These are phyloP conservation scores for Urosaurus nigricauda DNA, from an alignment of 2,797 vertebrate genomes.

Conservation along the genomic window DNA sequence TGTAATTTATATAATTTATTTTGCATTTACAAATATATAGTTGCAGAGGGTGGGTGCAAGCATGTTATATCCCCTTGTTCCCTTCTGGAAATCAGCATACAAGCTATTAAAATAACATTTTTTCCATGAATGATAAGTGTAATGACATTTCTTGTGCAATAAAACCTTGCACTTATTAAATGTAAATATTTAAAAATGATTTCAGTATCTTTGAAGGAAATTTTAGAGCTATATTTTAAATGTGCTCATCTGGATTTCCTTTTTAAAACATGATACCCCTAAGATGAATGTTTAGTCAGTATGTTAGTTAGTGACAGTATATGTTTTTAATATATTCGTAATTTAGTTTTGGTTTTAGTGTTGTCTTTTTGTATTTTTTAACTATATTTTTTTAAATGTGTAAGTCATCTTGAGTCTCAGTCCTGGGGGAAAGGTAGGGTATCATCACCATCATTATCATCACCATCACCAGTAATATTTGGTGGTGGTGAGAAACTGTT, in stretches of 20 bases:
- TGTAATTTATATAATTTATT: constrained; percentile 70
- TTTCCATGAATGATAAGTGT: constrained; percentile 81
- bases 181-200: constrained; percentile 85
- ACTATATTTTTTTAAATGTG: no score
- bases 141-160: constrained; percentile 80
- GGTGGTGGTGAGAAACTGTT: constrained; percentile 46
- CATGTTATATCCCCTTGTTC: constrained; percentile 77
- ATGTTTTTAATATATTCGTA: no score
- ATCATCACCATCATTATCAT: no score
- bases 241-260: constrained; percentile 80
- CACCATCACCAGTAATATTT: no score
- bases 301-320: constrained; percentile 67
- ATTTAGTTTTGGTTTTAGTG: no score
- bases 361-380: no score
- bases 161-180: constrained; percentile 83
- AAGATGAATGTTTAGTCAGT: constrained; percentile 77
- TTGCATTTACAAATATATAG: constrained; percentile 67
- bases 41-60: constrained; percentile 42
- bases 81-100: constrained; percentile 78
- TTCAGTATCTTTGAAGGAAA: constrained; percentile 81
- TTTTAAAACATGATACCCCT: constrained; percentile 74
- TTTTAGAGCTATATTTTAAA: constrained; percentile 84
- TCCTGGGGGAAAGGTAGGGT: constrained; percentile 61
- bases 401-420: no score
- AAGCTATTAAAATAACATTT: constrained; percentile 79